Percentiles rank a stretch among this genome's conserved stretches.
These are phyloP conservation scores for Drosophila saltans DNA, from an alignment of 1,140 invertebrate species.

Conservation along the genomic window DNA sequence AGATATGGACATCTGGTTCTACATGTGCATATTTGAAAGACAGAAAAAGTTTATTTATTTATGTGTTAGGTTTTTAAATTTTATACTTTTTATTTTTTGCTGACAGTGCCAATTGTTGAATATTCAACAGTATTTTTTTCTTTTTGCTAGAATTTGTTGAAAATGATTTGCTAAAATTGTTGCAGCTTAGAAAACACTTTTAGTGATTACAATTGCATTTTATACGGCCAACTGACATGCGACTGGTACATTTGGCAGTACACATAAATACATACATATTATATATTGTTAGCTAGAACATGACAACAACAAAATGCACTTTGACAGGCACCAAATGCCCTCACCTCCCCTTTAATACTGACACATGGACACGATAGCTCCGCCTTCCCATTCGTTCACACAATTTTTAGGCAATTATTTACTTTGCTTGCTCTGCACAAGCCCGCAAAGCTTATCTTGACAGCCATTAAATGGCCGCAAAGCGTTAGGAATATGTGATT, in stretches of 20 bases:
- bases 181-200: conserved; percentile 15
- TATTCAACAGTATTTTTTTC: not conserved
- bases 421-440: conserved; percentile 45
- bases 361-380: not conserved
- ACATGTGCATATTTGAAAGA: not conserved
- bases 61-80: not conserved
- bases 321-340: conserved; percentile 34
- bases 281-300: no score
- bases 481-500: conserved; percentile 72
- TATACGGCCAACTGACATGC: conserved; percentile 31
- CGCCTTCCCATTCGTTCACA: conserved; percentile 38
- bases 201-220: conserved; percentile 31
- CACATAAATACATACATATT: not conserved
- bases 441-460: conserved; percentile 70
- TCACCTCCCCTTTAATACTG: not conserved
- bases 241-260: conserved; percentile 24
- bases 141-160: conserved; percentile 21
- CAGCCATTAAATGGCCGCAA: conserved; percentile 77
- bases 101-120: conserved; percentile 1
- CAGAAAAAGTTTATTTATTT: not conserved
- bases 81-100: conserved; percentile 2
- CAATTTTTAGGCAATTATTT: conserved; percentile 76
- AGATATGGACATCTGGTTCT: no score
- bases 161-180: conserved; percentile 25
- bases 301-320: conserved; percentile 58